These are phyloP conservation scores for Rhagium mordax DNA, from an alignment of 2,888 invertebrate species.

Conservation along the genomic window DNA sequence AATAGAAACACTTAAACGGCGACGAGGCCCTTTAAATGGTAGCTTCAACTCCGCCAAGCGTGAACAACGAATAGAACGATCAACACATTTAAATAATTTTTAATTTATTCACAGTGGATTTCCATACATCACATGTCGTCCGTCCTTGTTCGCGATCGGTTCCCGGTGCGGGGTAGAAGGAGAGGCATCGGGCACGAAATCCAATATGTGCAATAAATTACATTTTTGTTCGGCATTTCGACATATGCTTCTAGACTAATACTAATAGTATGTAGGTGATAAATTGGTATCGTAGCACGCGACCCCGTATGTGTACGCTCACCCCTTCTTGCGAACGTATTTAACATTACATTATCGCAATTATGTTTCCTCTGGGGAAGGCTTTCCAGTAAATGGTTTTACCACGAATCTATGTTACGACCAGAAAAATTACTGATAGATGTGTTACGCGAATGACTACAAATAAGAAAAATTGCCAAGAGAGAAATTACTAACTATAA, in stretches of 20 bases:
- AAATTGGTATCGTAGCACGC: constrained; percentile 56
- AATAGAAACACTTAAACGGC: constrained; percentile 57
- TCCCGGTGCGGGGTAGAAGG: neutral
- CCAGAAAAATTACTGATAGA: too few relatives aligned
- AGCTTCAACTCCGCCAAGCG: constrained; percentile 56
- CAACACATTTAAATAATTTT: constrained; percentile 65
- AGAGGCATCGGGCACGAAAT: constrained; percentile 10
- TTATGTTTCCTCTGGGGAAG: constrained; percentile 33
- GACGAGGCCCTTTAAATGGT: constrained; percentile 56
- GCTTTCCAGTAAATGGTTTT: constrained; percentile 36
- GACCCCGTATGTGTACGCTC: constrained; percentile 52
- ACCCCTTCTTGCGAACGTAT: constrained; percentile 51
- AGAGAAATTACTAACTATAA: too few relatives aligned
- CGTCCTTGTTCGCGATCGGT: constrained; percentile 4
- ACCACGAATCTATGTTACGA: constrained; percentile 25
- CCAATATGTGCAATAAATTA: constrained; percentile 47
- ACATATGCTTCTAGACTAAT: constrained; percentile 60
- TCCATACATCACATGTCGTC: constrained; percentile 10
- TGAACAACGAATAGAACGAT: constrained; percentile 60
- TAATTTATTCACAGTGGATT: constrained; percentile 55
- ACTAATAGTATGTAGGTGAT: constrained; percentile 60
- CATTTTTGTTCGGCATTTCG: constrained; percentile 50
- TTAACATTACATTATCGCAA: constrained; percentile 40
- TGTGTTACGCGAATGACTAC: too few relatives aligned
- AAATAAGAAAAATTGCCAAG: too few relatives aligned